These are phyloP conservation scores for Ectropis grisescens DNA, from an alignment of 1,140 invertebrate genomes.

Conservation along the genomic window DNA sequence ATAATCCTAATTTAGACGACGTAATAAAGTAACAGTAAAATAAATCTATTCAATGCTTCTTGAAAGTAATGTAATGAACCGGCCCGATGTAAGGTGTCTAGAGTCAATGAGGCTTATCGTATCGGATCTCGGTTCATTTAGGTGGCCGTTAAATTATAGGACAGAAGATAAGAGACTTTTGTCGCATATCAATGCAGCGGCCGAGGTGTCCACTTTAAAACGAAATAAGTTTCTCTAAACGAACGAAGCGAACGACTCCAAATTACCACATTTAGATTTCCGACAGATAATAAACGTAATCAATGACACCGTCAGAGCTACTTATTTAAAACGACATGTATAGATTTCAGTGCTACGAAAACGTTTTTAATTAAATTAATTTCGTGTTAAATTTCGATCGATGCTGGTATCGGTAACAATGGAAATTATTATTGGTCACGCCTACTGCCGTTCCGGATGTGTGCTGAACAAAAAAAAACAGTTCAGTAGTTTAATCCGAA, in stretches of 20 bases:
- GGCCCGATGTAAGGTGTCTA: conserved; percentile 38
- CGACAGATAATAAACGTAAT: conserved; percentile 25
- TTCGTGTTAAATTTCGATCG: too few relatives aligned
- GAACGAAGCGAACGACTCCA: conserved; percentile 37
- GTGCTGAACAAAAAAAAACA: conserved; percentile 53
- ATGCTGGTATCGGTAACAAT: not conserved
- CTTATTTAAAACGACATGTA: conserved; percentile 1
- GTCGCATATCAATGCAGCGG: conserved; percentile 44
- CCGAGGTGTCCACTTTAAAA: conserved; percentile 22
- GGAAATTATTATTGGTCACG: conserved; percentile 15
- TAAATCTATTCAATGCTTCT: conserved; percentile 39
- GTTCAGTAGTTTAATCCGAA: conserved; percentile 56
- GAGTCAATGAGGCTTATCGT: conserved; percentile 55
- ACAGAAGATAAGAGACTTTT: conserved; percentile 44
- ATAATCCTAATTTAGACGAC: too few relatives aligned
- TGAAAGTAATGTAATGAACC: conserved; percentile 51
- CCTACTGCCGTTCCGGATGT: conserved; percentile 49
- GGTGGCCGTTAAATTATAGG: conserved; percentile 60
- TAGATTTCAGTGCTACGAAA: too few relatives aligned
- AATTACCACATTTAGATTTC: conserved; percentile 50
- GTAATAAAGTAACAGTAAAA: conserved; percentile 19
- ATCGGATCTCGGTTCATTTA: conserved; percentile 62
- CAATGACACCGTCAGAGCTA: conserved; percentile 18
- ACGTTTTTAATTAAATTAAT: too few relatives aligned
- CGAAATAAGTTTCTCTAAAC: conserved; percentile 38